Percentiles rank a stretch among this genome's conserved stretches.
Evolutionary conservation across 2,113 vertebrate genomes (phyloP).

Genomic region (Phycodurus eques): DNA sequence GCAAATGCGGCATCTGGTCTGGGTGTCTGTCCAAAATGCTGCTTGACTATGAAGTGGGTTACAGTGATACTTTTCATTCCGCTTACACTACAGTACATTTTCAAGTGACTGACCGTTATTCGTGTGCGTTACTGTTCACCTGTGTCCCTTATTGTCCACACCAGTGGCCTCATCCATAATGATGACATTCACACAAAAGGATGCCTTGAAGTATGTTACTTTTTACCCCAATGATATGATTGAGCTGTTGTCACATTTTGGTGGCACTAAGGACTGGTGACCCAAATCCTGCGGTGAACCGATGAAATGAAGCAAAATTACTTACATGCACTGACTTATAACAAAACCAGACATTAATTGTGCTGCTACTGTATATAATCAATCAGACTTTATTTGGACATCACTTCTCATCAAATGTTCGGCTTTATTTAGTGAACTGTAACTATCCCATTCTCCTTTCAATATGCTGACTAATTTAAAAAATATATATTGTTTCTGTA

Average conservation of each 20-base stretch:
- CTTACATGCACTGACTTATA: not conserved
- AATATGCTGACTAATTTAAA: no score
- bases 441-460: no score
- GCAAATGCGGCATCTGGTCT: conserved; percentile 46
- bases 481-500: no score
- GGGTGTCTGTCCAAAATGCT: conserved; percentile 56
- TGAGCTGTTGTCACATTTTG: not conserved
- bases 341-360: no score
- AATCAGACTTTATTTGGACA: no score
- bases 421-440: no score
- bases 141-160: not conserved
- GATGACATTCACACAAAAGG: no score
- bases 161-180: not conserved
- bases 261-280: not conserved
- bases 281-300: not conserved
- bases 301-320: not conserved
- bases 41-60: conserved; percentile 22
- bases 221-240: not conserved
- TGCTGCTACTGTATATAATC: no score
- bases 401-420: no score
- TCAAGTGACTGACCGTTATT: conserved; percentile 28
- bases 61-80: conserved; percentile 54
- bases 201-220: not conserved
- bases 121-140: not conserved
- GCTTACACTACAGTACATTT: conserved; percentile 40